phyloP scores from a whole-genome alignment of 1,140 invertebrate species.

The Coboldia fuscipes region DNA sequence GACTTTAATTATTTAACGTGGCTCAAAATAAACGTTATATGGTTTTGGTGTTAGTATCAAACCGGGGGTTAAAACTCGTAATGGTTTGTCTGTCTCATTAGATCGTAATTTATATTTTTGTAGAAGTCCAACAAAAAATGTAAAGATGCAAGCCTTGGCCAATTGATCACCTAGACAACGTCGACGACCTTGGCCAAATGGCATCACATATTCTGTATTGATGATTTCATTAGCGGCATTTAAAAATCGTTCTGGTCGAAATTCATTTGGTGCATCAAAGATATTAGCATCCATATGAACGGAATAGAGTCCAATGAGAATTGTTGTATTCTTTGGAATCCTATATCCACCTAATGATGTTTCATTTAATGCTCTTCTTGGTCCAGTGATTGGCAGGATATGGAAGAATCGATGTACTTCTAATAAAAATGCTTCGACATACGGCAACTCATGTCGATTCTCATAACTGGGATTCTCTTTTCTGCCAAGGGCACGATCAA shows the following conservation, averaged over 20 bases:
- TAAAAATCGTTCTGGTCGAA: slow-evolving; percentile 49
- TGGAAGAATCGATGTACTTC: slow-evolving; percentile 39
- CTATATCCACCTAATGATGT: slow-evolving; percentile 35
- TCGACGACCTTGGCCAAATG: slow-evolving; percentile 47
- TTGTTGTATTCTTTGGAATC: slow-evolving; percentile 39
- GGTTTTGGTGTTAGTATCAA: slow-evolving; percentile 19
- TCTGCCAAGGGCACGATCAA: slow-evolving; percentile 28
- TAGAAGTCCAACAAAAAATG: slow-evolving; percentile 45
- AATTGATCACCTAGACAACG: slow-evolving; percentile 56
- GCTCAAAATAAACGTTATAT: slow-evolving; percentile 15
- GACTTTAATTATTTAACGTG: slow-evolving; percentile 8
- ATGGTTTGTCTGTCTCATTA: slow-evolving; percentile 10
- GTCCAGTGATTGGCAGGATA: slow-evolving; percentile 41
- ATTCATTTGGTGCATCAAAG: slow-evolving; percentile 42
- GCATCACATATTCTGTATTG: slow-evolving; percentile 26
- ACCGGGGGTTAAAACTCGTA: slow-evolving; percentile 13
- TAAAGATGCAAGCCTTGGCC: slow-evolving; percentile 47
- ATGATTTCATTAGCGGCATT: slow-evolving; percentile 15
- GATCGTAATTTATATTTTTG: slow-evolving; percentile 27
- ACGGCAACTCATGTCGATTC: slow-evolving; percentile 31
- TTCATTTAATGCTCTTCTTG: slow-evolving; percentile 33
- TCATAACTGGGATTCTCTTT: slow-evolving; percentile 16
- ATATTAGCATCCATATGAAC: slow-evolving; percentile 34
- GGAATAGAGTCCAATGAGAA: slow-evolving; percentile 39
- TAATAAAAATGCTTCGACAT: slow-evolving; percentile 36